Evolutionary conservation across 1,140 invertebrate species (phyloP).

Genomic region (Meloidogyne chitwoodi): DNA sequence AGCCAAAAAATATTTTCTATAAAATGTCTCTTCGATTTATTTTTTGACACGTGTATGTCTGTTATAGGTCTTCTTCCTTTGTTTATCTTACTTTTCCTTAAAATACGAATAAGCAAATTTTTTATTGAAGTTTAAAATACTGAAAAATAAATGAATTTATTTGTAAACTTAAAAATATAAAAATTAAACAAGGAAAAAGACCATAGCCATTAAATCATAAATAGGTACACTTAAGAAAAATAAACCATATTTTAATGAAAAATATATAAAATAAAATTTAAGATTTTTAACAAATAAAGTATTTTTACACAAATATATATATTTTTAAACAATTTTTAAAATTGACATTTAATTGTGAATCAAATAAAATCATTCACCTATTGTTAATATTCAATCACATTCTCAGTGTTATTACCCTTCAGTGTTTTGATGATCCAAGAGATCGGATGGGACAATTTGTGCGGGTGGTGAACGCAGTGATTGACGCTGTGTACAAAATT

Average conservation of each 20-base stretch:
- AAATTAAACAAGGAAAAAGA: no score
- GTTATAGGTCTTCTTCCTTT: background rate
- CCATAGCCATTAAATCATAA: no score
- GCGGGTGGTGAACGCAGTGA: slow-evolving; percentile 1
- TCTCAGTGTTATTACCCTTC: background rate
- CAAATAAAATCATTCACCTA: background rate
- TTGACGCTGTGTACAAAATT: background rate
- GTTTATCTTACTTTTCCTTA: background rate
- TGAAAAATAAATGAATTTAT: no score
- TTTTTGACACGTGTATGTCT: background rate
- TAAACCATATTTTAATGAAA: background rate
- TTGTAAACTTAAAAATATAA: no score
- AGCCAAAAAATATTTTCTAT: background rate
- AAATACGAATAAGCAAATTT: background rate
- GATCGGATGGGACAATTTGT: background rate
- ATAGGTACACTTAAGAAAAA: background rate
- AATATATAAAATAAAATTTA: background rate
- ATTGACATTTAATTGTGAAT: background rate
- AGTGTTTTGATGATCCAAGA: background rate
- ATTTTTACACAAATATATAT: background rate
- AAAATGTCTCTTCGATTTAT: background rate
- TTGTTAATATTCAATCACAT: background rate
- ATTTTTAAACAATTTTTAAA: background rate
- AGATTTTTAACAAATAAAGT: background rate
- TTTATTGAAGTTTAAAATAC: no score